Base-by-base conservation (phyloP, 2,888 invertebrate genomes). In the Brachylomia viminalis region DNA sequence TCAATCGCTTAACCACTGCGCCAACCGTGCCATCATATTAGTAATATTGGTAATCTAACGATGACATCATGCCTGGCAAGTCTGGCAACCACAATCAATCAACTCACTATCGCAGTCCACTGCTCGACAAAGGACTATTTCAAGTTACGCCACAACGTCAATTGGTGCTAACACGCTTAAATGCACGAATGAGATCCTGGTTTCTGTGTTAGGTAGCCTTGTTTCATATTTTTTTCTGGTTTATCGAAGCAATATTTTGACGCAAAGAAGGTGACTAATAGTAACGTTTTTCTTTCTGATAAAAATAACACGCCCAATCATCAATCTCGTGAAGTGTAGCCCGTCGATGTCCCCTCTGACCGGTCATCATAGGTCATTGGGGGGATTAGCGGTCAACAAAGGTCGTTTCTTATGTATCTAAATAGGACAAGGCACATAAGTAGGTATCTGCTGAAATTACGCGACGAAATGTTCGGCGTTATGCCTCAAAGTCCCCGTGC, bases 341-440 rank as follows among this genome's bases (percentile, higher is more conserved):
- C 42, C 33, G 47, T 64, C 38, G 27, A 49, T 49, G 38, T 77
- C 71, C 77, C 47, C 38, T 64, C 54, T 56, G 62, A 42, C 62
- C 71, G 62, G 62, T 56, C 62, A 71, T 17, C 38, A 27, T 30
- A 62, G 68, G 76, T 69, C 77, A 77, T 30, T 71, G 54, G 77
- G 62, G 62, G 77, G 47, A 70, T n/a, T n/a, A 59, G 5, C 45
- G n/a, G 8, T 27, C 49, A 52, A 68, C 17, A 45, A 17, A 75
- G 58, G 30, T 75, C 42, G 10, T 38, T 38, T 38, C 5, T 5
- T 38, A 38, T 38, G 38, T 38, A 38, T 38, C 38, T 38, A 38
- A 38, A 38, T 38, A 4, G 38, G 38, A 38, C 2, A 33, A 2
- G 5, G 10, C 52, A 52, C 0, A n/a, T 54, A 54, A 5, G n/a